These are phyloP conservation scores for Cyphomyrus discorhynchus DNA, from an alignment of 2,113 vertebrate species.

Conservation along the genomic window DNA sequence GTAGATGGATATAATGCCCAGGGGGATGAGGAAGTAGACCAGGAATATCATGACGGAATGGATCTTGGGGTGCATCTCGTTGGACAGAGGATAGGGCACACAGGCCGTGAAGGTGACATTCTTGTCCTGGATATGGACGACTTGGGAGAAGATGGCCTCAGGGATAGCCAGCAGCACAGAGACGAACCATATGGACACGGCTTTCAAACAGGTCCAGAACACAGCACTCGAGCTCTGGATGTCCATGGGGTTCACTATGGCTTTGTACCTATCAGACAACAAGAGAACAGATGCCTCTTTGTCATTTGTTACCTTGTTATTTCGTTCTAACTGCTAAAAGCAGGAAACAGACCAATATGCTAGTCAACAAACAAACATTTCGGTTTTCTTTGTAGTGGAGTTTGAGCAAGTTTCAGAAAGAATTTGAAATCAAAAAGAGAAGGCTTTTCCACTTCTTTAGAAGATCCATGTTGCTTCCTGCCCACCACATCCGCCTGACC, in stretches of 20 bases:
- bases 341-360: neutral
- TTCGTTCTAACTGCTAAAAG: neutral
- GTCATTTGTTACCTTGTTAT: neutral
- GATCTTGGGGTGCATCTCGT: constrained; percentile 82
- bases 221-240: constrained; percentile 80
- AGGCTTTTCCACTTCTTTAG: no score
- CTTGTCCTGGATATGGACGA: constrained; percentile 64
- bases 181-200: constrained; percentile 76
- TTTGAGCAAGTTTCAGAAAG: neutral
- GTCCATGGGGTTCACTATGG: constrained; percentile 95
- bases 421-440: neutral
- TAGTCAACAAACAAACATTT: neutral
- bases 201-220: constrained; percentile 80
- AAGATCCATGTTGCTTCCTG: neutral
- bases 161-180: constrained; percentile 79
- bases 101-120: constrained; percentile 81
- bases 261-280: constrained; percentile 73
- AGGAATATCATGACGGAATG: constrained; percentile 89
- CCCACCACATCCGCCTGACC: no score
- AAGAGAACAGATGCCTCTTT: constrained; percentile 15
- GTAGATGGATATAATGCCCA: constrained; percentile 81
- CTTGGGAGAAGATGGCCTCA: constrained; percentile 82
- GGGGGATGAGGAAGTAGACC: constrained; percentile 85
- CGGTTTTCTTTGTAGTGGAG: neutral
- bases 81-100: constrained; percentile 79